phyloP scores from a whole-genome alignment of 2,113 vertebrate genomes.

The Synodontis membranacea region DNA sequence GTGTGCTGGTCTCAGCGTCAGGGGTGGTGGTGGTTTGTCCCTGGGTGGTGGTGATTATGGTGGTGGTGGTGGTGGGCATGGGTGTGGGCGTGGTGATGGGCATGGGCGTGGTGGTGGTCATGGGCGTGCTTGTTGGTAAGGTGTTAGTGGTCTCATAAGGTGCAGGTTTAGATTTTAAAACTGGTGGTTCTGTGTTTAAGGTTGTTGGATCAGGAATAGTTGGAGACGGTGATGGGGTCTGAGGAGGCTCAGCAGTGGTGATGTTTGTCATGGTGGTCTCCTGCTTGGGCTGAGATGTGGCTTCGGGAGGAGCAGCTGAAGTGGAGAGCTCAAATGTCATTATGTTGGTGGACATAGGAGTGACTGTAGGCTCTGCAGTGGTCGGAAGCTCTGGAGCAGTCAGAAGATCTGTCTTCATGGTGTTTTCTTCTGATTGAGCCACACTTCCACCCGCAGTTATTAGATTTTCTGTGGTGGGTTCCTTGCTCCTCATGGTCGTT shows the following conservation, averaged over 20 bases:
- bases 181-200: not conserved
- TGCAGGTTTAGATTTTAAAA: not conserved
- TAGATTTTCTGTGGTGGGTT: not conserved
- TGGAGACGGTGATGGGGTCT: not conserved
- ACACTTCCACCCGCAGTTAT: not conserved
- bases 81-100: too few species aligned
- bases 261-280: not conserved
- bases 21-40: not conserved
- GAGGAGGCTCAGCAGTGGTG: not conserved
- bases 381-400: not conserved
- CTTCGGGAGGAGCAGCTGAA: not conserved
- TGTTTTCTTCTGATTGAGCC: not conserved
- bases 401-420: not conserved
- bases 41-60: not conserved
- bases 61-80: not conserved
- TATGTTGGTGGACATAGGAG: not conserved
- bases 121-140: not conserved
- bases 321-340: not conserved
- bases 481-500: too few species aligned
- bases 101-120: not conserved
- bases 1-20: accelerated
- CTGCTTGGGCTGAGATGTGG: not conserved
- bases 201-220: not conserved
- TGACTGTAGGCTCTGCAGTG: not conserved
- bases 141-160: not conserved